These are phyloP conservation scores for Pristionchus japonicus DNA, from an alignment of 2,888 invertebrate species.

Conservation along the genomic window DNA sequence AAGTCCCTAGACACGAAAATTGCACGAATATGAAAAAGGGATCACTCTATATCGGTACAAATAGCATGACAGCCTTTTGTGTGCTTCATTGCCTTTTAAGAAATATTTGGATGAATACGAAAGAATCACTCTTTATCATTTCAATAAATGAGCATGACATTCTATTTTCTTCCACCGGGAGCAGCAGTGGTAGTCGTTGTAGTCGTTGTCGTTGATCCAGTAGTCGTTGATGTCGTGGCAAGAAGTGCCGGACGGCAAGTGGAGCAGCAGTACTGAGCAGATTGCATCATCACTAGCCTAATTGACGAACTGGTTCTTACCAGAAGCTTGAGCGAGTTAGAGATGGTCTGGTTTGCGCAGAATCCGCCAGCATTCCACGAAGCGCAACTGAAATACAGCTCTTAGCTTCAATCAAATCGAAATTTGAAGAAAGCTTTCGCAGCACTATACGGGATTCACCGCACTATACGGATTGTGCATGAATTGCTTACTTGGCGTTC, in stretches of 20 bases:
- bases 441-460: no score
- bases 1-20: no score
- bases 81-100: no score
- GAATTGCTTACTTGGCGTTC: background rate
- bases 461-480: no score
- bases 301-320: background rate
- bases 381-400: background rate
- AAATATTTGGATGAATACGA: no score
- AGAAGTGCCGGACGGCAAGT: background rate
- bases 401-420: background rate
- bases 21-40: no score
- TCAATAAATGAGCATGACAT: background rate
- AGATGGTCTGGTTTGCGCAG: background rate
- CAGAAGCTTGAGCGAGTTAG: background rate
- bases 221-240: background rate
- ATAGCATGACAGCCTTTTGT: no score
- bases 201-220: background rate
- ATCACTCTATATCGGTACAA: no score
- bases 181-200: background rate
- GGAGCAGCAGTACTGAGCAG: background rate
- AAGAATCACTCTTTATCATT: no score
- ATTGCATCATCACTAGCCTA: background rate
- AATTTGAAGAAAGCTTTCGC: background rate
- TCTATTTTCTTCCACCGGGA: background rate
- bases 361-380: background rate